A percentile compares a stretch with the other conserved stretches of the same genome.
Evolutionary conservation across 2,888 invertebrate species (phyloP).

Genomic region (Hyposoter dolosus): DNA sequence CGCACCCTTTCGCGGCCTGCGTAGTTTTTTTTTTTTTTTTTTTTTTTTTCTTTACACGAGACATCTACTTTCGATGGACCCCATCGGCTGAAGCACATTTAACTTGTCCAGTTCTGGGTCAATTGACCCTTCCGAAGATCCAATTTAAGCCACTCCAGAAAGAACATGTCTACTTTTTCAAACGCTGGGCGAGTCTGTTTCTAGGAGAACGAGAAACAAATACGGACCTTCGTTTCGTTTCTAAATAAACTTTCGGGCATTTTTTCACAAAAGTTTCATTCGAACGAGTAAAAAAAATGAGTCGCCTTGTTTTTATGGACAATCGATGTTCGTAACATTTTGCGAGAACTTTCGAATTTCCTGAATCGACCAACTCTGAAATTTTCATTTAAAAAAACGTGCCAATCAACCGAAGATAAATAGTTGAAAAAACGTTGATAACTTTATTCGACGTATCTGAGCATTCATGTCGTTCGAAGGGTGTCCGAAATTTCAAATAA

Average conservation of each 20-base stretch:
- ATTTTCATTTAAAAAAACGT: neutral
- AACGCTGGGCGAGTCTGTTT: neutral
- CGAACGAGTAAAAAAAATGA: neutral
- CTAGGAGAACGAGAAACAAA: neutral
- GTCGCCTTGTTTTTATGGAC: neutral
- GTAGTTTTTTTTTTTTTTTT: constrained; percentile 7
- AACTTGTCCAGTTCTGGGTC: constrained; percentile 33
- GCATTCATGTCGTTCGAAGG: neutral
- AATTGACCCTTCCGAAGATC: constrained; percentile 25
- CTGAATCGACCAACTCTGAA: neutral
- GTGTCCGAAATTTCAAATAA: neutral
- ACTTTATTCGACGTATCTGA: neutral
- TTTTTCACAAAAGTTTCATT: neutral
- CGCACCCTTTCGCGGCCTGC: neutral
- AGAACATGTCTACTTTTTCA: neutral
- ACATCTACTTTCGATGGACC: constrained; percentile 13
- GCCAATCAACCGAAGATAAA: neutral
- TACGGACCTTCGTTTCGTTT: neutral
- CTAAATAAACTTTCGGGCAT: neutral
- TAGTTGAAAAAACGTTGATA: neutral
- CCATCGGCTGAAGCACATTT: constrained; percentile 23
- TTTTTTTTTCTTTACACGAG: neutral
- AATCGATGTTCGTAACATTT: neutral
- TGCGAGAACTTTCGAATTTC: too few relatives aligned
- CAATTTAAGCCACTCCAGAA: constrained; percentile 25